A percentile compares a stretch with the other conserved stretches of the same genome.
Evolutionary conservation across 2,888 invertebrate genomes (phyloP).

Genomic region (Lymantria monacha): DNA sequence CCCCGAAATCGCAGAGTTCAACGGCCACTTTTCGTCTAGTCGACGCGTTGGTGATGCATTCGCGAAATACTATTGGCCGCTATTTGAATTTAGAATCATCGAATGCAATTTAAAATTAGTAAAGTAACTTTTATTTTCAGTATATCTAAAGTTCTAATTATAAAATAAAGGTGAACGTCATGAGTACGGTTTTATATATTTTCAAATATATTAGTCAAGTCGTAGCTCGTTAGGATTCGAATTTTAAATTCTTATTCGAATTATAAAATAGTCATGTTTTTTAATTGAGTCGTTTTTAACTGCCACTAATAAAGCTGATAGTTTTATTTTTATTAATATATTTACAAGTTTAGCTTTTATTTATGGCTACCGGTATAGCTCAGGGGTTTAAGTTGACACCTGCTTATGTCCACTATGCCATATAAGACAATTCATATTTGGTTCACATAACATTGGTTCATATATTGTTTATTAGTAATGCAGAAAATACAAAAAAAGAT

Average conservation of each 20-base stretch:
- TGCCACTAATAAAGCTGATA: neutral
- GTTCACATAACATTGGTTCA: no score
- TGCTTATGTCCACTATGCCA: neutral
- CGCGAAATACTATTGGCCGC: slow-evolving; percentile 26
- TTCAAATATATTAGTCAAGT: neutral
- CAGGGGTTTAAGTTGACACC: neutral
- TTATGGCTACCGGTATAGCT: neutral
- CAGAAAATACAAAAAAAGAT: no score
- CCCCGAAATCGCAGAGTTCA: slow-evolving; percentile 44
- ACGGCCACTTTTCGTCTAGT: slow-evolving; percentile 38
- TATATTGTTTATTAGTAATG: no score
- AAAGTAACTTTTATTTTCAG: neutral
- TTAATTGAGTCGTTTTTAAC: neutral
- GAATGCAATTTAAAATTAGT: slow-evolving; percentile 8
- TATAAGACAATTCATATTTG: no score
- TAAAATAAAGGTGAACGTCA: neutral
- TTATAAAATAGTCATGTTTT: neutral
- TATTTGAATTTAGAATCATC: slow-evolving; percentile 15
- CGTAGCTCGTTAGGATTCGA: neutral
- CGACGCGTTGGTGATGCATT: slow-evolving; percentile 38
- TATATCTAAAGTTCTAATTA: neutral
- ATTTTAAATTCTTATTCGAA: neutral
- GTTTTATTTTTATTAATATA: neutral
- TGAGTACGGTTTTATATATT: neutral
- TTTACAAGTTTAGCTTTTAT: neutral